phyloP scores from a whole-genome alignment of 2,888 invertebrate genomes.

The Dicycla oo region DNA sequence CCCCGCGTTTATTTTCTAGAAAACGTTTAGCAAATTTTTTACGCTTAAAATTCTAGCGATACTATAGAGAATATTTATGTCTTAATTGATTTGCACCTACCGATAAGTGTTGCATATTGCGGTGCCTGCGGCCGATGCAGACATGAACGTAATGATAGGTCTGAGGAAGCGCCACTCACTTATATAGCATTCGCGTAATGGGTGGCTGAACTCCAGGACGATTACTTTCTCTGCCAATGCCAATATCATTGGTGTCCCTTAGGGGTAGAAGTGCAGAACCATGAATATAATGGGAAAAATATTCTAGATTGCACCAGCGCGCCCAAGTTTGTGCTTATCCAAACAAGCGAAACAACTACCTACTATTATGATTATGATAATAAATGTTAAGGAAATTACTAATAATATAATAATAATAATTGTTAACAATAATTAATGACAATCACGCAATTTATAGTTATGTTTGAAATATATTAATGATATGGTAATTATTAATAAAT shows the following conservation, averaged over 20 bases:
- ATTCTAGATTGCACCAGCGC: background rate
- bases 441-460: too few species aligned
- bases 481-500: too few species aligned
- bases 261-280: background rate
- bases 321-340: background rate
- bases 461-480: too few species aligned
- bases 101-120: slow-evolving; percentile 88
- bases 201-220: slow-evolving; percentile 79
- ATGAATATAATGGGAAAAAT: background rate
- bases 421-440: too few species aligned
- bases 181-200: slow-evolving; percentile 87
- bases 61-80: slow-evolving; percentile 61
- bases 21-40: slow-evolving; percentile 1
- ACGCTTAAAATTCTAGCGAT: slow-evolving; percentile 41
- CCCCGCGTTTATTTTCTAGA: background rate
- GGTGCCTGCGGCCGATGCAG: slow-evolving; percentile 80
- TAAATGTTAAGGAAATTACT: too few species aligned
- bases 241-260: slow-evolving; percentile 57
- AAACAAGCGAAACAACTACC: background rate
- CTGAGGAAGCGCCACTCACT: slow-evolving; percentile 83
- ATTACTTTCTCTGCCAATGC: slow-evolving; percentile 85
- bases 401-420: too few species aligned
- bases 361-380: too few species aligned
- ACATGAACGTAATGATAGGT: slow-evolving; percentile 82
- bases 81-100: slow-evolving; percentile 79